Evolutionary conservation across 1,140 invertebrate species (phyloP).

Genomic region (Drosophila bifasciata): DNA sequence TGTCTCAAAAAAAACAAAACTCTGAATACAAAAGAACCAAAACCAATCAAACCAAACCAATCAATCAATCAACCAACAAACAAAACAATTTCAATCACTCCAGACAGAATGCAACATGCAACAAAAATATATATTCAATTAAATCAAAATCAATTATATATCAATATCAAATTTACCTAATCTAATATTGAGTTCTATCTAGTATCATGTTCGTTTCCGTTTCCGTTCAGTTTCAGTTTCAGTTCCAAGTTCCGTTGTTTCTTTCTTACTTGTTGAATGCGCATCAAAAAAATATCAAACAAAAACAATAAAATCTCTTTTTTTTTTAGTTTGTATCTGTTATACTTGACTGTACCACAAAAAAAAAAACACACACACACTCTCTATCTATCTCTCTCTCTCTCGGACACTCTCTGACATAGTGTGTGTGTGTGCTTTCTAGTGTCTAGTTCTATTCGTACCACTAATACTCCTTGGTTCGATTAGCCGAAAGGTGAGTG

Average conservation of each 20-base stretch:
- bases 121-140: conserved; percentile 42
- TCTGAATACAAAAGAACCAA: conserved; percentile 60
- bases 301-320: too few species aligned
- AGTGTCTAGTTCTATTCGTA: conserved; percentile 49
- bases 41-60: conserved; percentile 46
- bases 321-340: conserved; percentile 49
- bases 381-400: too few species aligned
- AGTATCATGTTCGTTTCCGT: conserved; percentile 48
- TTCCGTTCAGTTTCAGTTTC: conserved; percentile 38
- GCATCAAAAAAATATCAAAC: conserved; percentile 27
- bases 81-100: conserved; percentile 21
- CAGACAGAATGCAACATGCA: conserved; percentile 48
- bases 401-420: too few species aligned
- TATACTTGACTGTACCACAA: conserved; percentile 45
- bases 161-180: conserved; percentile 47
- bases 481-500: conserved; percentile 7
- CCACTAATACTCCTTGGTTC: conserved; percentile 32
- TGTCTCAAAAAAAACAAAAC: too few species aligned
- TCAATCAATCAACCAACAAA: conserved; percentile 19
- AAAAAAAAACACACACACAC: too few species aligned
- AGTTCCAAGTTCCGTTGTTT: conserved; percentile 47
- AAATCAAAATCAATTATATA: conserved; percentile 39
- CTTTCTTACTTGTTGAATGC: conserved; percentile 54
- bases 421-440: conserved; percentile 16
- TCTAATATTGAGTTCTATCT: conserved; percentile 55